These are phyloP conservation scores for Gonioctena quinquepunctata DNA, from an alignment of 1,140 invertebrate species.

Conservation along the genomic window DNA sequence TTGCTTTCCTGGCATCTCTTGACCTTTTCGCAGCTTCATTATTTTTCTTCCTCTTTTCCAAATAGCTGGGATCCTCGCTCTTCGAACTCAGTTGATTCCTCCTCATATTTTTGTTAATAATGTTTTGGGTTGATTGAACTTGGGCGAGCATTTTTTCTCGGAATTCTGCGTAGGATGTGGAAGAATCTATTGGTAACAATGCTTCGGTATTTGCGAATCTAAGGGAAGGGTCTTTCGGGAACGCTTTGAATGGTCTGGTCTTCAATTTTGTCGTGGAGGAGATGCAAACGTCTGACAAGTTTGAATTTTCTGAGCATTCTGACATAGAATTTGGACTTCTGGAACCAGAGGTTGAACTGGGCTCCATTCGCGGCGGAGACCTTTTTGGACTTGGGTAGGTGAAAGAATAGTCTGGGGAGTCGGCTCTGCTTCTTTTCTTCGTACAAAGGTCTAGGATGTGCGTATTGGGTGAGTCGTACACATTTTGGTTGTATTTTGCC, in stretches of 20 bases:
- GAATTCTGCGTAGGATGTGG: conserved; percentile 58
- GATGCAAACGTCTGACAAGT: neutral
- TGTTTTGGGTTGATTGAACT: conserved; percentile 63
- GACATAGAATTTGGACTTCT: neutral
- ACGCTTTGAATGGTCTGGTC: neutral
- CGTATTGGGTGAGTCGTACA: too few relatives aligned
- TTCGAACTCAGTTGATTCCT: conserved; percentile 44
- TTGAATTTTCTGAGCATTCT: neutral
- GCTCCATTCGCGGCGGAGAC: neutral
- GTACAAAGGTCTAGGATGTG: neutral
- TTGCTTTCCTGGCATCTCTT: conserved; percentile 82
- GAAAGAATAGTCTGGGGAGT: neutral
- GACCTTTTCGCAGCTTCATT: conserved; percentile 95
- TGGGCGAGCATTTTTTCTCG: conserved; percentile 67
- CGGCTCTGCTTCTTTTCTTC: neutral
- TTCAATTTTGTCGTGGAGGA: neutral
- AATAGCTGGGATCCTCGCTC: conserved; percentile 75
- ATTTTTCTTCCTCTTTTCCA: conserved; percentile 86
- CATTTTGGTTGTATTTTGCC: too few relatives aligned
- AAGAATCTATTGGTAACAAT: neutral
- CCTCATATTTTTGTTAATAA: too few relatives aligned
- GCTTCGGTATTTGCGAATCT: neutral
- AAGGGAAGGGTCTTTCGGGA: neutral
- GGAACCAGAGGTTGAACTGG: neutral
- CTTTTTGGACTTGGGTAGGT: neutral